Evolutionary conservation across 2,888 invertebrate genomes (phyloP).

Genomic region (Eurois occulta): DNA sequence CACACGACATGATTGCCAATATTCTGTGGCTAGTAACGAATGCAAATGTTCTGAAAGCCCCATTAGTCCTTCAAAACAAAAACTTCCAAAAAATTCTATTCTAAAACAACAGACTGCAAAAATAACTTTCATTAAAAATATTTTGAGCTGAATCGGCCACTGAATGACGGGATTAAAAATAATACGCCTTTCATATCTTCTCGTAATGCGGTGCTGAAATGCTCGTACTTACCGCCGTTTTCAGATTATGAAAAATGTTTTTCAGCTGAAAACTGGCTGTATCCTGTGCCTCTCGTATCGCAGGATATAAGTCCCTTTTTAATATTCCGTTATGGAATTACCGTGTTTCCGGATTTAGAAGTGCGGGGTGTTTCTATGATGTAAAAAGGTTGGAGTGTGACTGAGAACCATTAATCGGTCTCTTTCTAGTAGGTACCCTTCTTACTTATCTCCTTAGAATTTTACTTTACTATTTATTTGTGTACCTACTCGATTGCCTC

Average conservation of each 20-base stretch:
- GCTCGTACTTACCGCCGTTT: conserved; percentile 68
- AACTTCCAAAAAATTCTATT: conserved; percentile 26
- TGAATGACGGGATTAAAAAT: conserved; percentile 73
- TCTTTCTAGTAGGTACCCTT: neutral
- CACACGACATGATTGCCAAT: neutral
- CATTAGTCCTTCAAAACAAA: conserved; percentile 11
- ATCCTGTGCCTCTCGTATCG: conserved; percentile 50
- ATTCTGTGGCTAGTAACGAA: neutral
- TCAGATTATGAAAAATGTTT: conserved; percentile 77
- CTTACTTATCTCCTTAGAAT: neutral
- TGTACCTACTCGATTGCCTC: neutral
- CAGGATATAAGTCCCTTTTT: conserved; percentile 51
- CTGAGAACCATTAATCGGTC: neutral
- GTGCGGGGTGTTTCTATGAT: conserved; percentile 16
- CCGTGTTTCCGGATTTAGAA: conserved; percentile 51
- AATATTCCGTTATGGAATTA: conserved; percentile 54
- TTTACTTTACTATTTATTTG: neutral
- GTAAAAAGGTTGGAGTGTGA: conserved; percentile 25
- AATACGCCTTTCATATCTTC: conserved; percentile 71
- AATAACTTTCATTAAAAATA: conserved; percentile 67
- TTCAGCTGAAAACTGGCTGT: conserved; percentile 63
- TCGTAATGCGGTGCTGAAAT: conserved; percentile 68
- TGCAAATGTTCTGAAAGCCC: neutral
- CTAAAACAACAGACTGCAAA: conserved; percentile 47
- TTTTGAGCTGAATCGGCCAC: conserved; percentile 63